These are phyloP conservation scores for Chionis minor DNA, from an alignment of 2,113 vertebrate genomes.

Conservation along the genomic window DNA sequence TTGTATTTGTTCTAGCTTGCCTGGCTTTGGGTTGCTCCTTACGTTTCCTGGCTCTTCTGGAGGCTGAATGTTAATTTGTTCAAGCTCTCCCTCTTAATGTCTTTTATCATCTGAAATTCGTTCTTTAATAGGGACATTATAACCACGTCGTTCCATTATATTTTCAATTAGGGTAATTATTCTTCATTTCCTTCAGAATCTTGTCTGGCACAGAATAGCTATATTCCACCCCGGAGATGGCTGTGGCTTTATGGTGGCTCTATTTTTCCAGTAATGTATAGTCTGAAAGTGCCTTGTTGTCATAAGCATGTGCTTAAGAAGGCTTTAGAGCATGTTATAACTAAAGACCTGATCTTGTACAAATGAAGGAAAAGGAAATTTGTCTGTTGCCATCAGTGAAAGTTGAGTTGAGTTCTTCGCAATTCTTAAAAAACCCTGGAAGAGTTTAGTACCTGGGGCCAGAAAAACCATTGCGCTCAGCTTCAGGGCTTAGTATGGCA, in stretches of 20 bases:
- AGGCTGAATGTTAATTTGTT: not conserved
- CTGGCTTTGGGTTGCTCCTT: not conserved
- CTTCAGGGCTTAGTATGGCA: not conserved
- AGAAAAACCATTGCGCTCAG: not conserved
- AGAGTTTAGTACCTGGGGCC: fast-evolving
- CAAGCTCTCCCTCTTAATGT: not conserved
- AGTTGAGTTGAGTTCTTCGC: not conserved
- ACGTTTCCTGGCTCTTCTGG: not conserved
- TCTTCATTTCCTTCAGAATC: not conserved
- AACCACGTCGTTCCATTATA: not conserved
- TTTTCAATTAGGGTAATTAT: not conserved
- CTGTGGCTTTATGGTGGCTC: not conserved
- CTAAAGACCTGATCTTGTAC: not conserved
- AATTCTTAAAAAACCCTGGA: not conserved
- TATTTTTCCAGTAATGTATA: not conserved
- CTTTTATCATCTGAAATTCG: not conserved
- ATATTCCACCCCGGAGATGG: not conserved
- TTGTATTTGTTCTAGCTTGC: not conserved
- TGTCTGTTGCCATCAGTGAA: not conserved
- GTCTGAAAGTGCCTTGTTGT: not conserved
- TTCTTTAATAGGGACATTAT: not conserved
- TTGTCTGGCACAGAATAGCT: not conserved
- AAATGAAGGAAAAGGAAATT: not conserved
- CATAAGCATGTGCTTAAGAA: not conserved
- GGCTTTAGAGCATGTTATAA: not conserved